phyloP scores from a whole-genome alignment of 2,797 vertebrate genomes.

The Octomys mimax region DNA sequence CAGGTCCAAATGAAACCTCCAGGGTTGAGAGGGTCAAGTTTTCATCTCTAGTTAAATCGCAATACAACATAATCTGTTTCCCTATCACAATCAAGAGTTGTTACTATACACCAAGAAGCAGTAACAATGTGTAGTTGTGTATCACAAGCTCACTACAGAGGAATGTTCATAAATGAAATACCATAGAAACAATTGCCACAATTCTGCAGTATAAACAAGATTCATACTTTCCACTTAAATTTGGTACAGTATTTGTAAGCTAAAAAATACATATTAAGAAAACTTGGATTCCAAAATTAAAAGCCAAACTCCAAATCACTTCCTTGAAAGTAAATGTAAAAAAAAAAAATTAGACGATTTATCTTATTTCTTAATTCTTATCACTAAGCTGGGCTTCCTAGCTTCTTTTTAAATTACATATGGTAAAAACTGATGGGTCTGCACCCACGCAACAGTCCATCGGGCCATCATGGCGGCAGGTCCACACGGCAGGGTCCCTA shows the following conservation, averaged over 20 bases:
- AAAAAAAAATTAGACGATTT: background rate
- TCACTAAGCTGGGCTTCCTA: background rate
- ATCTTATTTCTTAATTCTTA: background rate
- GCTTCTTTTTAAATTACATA: background rate
- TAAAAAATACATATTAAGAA: constrained; percentile 47
- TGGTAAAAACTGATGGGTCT: background rate
- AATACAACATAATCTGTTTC: background rate
- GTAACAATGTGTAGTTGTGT: background rate
- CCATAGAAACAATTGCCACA: background rate
- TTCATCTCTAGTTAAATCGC: background rate
- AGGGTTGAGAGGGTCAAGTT: background rate
- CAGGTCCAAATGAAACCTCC: constrained; percentile 25
- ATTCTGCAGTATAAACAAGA: background rate
- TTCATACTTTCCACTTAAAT: background rate
- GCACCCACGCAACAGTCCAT: no score
- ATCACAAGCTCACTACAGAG: background rate
- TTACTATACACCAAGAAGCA: background rate
- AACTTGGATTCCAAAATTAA: constrained; percentile 29
- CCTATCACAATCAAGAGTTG: background rate
- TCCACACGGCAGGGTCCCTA: no score
- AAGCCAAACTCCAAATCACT: constrained; percentile 27
- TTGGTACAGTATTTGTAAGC: background rate
- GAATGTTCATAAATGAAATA: background rate
- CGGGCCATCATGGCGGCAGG: no score
- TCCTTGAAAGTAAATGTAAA: background rate